Base-by-base conservation (phyloP, 2,888 invertebrate genomes). In the Morpho achilles region DNA sequence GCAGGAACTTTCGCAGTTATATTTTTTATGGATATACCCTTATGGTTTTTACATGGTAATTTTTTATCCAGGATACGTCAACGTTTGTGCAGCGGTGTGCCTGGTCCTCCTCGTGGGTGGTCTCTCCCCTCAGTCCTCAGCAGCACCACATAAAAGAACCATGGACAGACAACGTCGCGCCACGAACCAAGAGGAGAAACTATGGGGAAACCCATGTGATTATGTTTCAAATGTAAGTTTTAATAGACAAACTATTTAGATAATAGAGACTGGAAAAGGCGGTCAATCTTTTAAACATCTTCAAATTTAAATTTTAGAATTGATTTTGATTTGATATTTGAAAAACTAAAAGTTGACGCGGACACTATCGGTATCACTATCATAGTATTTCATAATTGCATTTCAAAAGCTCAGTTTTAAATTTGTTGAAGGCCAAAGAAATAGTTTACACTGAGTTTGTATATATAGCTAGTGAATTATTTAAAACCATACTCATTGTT, bases 81-180 rank as follows among this genome's bases (percentile, higher is more conserved):
- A 88, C 82, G 84, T 87, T 74, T 87, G 87, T 68, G 88, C 89
- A 65, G 84, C 87, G 62, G 85, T 87, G 68, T 89, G 88, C 69
- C 68, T 89, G 71, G 73, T 90, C 60, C 75, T 90, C 64, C 76
- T 90, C 67, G 80, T 86, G 71, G 83, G 86, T 56, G 79, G 82
- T 64, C 70, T 86, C 58, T 79, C 81, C 63, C 84, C 87, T 62
- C 76, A 75, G 69, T 81, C 84, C 63, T 75, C 82, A 66, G 90
- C 88, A 69, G 87, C 88, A 64, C 87, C 88, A 46, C 79, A 77
- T 64, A 70, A 79, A 63, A 78, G 80, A 63, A 76, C 65, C 59
- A 71, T 72, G 87, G 82, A 83, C 56, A 74, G 82, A 58, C 73
- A 81, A 65, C 71, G 74, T 68, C 76, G 82, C 53, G 74, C 55